phyloP scores from a whole-genome alignment of 64 coral and sea anemone species.

The Montipora foliosa region DNA sequence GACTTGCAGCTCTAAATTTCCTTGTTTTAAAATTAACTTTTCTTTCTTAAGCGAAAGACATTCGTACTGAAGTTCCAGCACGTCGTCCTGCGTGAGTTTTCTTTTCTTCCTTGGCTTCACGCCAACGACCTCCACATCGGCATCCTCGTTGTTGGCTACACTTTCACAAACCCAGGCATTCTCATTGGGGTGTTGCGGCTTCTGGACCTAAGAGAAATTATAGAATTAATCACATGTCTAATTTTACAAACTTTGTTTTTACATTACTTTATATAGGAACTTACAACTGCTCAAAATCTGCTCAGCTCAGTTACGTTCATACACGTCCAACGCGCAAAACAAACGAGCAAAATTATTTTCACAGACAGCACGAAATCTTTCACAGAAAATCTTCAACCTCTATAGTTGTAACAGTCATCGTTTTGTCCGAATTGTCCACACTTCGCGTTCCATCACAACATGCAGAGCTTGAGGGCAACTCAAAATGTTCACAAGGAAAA shows the following conservation, averaged over 20 bases:
- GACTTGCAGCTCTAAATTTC: neutral
- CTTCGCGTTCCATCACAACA: neutral
- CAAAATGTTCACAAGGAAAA: neutral
- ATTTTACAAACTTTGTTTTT: neutral
- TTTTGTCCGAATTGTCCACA: neutral
- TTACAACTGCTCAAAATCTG: neutral
- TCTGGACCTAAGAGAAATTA: neutral
- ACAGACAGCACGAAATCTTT: neutral
- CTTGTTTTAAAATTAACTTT: neutral
- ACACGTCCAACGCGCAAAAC: neutral
- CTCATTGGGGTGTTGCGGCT: neutral
- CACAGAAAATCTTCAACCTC: neutral
- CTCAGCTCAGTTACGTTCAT: neutral
- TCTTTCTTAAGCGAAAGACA: slow-evolving; percentile 3
- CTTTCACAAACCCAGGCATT: neutral
- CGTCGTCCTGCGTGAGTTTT: neutral
- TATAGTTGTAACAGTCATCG: neutral
- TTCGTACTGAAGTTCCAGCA: neutral
- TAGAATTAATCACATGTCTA: neutral
- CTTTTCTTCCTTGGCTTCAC: neutral
- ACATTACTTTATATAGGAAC: slow-evolving; percentile 6
- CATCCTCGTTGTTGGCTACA: neutral
- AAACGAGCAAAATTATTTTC: neutral
- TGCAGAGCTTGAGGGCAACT: neutral
- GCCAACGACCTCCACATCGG: neutral